Percentiles rank a stretch among this genome's conserved stretches.
Conservation (phyloP, 2,113 vertebrate genomes). For the Gasterosteus aculeatus region DNA sequence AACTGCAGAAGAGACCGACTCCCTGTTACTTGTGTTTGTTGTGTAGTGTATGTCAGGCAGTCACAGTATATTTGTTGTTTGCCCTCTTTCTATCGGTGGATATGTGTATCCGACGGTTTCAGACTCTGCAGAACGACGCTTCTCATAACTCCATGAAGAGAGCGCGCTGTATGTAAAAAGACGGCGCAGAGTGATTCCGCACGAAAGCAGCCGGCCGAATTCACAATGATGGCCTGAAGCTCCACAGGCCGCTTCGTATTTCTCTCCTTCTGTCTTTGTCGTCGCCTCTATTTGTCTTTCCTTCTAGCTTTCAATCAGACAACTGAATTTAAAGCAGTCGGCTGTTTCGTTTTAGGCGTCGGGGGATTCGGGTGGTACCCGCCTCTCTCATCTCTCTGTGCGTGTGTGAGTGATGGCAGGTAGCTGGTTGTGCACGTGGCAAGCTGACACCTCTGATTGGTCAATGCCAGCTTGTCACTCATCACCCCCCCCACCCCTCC, state of each 20-base stretch:
- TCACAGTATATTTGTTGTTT: slow-evolving; percentile 26
- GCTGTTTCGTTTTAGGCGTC: slow-evolving; percentile 44
- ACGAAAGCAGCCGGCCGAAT: slow-evolving; percentile 58
- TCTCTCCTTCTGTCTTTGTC: slow-evolving; percentile 19
- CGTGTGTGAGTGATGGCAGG: slow-evolving; percentile 42
- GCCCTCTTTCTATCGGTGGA: slow-evolving; percentile 20
- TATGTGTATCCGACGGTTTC: slow-evolving; percentile 52
- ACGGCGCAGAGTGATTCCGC: slow-evolving; percentile 43
- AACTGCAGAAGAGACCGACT: neutral
- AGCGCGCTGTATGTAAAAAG: slow-evolving; percentile 47
- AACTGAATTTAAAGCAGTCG: slow-evolving; percentile 64
- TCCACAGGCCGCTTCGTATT: slow-evolving; percentile 48
- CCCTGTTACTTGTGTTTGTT: slow-evolving; percentile 9
- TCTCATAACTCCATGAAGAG: slow-evolving; percentile 57
- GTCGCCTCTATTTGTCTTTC: slow-evolving; percentile 1
- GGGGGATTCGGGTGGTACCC: slow-evolving; percentile 50
- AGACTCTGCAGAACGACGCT: slow-evolving; percentile 52
- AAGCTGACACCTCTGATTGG: slow-evolving; percentile 71
- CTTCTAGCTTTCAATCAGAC: slow-evolving; percentile 50
- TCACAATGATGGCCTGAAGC: slow-evolving; percentile 59
- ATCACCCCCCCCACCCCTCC: slow-evolving; percentile 12
- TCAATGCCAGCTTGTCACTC: slow-evolving; percentile 66
- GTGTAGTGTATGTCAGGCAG: neutral
- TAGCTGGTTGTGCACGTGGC: slow-evolving; percentile 47
- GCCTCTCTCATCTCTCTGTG: slow-evolving; percentile 42